Evolutionary conservation across 2,113 vertebrate genomes (phyloP), one percentile per base, ranked within the genome.

Genomic region (Sebastes fasciatus): DNA sequence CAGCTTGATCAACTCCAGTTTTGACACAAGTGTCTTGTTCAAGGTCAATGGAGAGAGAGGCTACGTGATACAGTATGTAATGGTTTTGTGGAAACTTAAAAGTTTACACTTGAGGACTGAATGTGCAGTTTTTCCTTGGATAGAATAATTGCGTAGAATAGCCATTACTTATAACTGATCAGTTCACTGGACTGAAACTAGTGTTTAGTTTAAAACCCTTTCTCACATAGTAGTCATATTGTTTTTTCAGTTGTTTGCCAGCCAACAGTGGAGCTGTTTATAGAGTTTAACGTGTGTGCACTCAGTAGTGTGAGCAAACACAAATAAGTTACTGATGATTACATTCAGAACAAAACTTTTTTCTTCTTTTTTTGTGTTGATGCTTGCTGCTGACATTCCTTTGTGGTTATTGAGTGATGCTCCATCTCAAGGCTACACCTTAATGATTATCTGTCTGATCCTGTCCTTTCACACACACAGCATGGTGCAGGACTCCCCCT

Each of bases 401-500:
- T 46, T 61, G 40, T 45, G 61, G 54, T 19, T 45, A 26, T 46
- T 45, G 11, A 52, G 65, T 23, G 14, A 45, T 6, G 2, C 17
- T 62, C 13, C 9, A 13, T 46, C 8, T 61, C 8, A 68, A 2
- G 1, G 48, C 13, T 70, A 13, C 26, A 54, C 26, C 11, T 19
- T 14, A 42, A 6, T 23, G 17, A 17, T 40, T 54, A 52, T 61
- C 42, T 45, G 12, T 52, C 6, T 62, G n/a, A 60, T 14, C 58
- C 45, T 12, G 7, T 69, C 13, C 9, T 67, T 11, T 74, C 4
- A 46, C 11, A 13, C 26, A 14, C 40, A 54, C 6, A 42, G 2
- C 17, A 26, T 48, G 52, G 40, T 40, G 34, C 45, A 57, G 17
- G 7, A 19, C 83, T 68, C 84, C 88, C 73, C 55, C 90, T 90